These are phyloP conservation scores for Excalfactoria chinensis DNA, from an alignment of 2,113 vertebrate species.

Conservation along the genomic window DNA sequence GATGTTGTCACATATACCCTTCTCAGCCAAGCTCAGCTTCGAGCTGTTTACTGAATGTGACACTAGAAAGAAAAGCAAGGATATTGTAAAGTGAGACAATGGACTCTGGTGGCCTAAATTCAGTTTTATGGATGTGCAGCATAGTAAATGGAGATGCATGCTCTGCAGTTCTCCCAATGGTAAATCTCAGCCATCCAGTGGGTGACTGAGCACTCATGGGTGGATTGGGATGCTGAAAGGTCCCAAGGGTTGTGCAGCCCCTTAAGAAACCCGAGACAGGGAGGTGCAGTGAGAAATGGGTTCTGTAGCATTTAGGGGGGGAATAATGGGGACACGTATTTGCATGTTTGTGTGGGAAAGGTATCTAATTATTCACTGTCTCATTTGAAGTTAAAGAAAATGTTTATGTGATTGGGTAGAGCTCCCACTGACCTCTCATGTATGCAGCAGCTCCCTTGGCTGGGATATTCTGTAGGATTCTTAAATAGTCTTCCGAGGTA, in stretches of 20 bases:
- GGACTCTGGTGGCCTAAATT: background rate
- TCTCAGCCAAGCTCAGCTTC: constrained; percentile 69
- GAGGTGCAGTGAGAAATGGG: background rate
- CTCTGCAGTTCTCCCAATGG: background rate
- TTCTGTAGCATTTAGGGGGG: background rate
- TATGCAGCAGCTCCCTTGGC: constrained; percentile 66
- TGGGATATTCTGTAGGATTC: constrained; percentile 30
- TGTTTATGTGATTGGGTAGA: background rate
- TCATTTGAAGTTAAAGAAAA: background rate
- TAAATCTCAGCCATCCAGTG: background rate
- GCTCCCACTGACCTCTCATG: constrained; percentile 76
- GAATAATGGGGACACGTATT: background rate
- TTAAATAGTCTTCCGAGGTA: constrained; percentile 60
- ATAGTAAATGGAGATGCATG: background rate
- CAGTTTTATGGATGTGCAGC: background rate
- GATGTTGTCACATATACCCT: constrained; percentile 48
- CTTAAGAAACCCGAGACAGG: background rate
- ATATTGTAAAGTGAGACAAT: background rate
- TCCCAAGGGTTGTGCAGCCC: background rate
- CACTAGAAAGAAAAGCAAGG: constrained; percentile 56
- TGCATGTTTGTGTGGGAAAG: background rate
- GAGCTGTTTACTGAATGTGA: constrained; percentile 57
- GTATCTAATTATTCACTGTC: background rate
- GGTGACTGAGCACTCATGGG: accelerated
- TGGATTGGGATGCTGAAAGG: background rate